Percentiles rank a stretch among this genome's conserved stretches.
These are phyloP conservation scores for Eudorcas thomsonii DNA, from an alignment of 2,113 vertebrate species.

Conservation along the genomic window DNA sequence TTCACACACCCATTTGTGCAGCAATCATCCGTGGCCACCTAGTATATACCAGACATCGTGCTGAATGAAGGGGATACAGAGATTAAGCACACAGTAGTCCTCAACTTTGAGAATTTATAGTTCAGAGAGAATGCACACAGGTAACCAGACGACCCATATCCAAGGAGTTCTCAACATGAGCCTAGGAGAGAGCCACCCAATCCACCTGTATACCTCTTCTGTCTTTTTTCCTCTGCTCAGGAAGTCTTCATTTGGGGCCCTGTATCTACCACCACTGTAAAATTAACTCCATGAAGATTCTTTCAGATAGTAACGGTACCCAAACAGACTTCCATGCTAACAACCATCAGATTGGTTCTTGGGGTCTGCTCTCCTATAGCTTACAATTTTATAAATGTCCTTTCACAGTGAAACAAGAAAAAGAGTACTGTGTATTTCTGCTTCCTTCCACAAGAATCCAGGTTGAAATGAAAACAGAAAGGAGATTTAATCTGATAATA, in stretches of 20 bases:
- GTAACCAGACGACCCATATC: not conserved
- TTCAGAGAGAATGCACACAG: not conserved
- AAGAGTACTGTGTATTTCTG: not conserved
- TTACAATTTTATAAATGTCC: not conserved
- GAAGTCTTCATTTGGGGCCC: not conserved
- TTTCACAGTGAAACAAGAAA: not conserved
- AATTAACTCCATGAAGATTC: not conserved
- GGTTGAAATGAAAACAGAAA: conserved; percentile 31
- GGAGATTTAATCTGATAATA: not conserved
- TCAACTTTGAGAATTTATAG: not conserved
- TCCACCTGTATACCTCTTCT: not conserved
- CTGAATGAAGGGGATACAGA: not conserved
- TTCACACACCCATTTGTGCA: not conserved
- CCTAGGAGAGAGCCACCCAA: not conserved
- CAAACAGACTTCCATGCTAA: not conserved
- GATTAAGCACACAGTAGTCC: not conserved
- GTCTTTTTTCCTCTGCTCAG: not conserved
- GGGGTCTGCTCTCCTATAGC: not conserved
- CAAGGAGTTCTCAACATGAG: not conserved
- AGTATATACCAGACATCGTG: not conserved
- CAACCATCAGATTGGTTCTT: not conserved
- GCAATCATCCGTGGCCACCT: not conserved
- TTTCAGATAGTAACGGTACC: not conserved
- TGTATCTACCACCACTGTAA: not conserved
- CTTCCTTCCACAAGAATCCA: conserved; percentile 36